Evolutionary conservation across 2,888 invertebrate genomes (phyloP).

Genomic region (Cerastis leucographa): DNA sequence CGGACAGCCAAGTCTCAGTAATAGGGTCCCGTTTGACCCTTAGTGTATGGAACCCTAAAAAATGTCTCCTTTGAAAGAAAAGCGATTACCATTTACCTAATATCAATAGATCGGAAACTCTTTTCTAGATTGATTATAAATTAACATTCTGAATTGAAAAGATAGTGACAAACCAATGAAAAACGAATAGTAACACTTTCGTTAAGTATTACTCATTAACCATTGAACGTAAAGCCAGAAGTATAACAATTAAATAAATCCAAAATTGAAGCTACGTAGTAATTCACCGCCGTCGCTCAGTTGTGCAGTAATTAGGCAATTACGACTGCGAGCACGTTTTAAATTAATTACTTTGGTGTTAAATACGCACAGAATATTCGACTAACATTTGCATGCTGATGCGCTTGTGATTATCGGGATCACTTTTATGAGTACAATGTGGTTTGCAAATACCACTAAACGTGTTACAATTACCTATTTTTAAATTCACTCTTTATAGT

Average conservation of each 20-base stretch:
- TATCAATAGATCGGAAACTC: neutral
- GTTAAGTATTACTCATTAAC: conserved; percentile 30
- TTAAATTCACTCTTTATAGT: conserved; percentile 11
- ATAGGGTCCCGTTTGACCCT: no score
- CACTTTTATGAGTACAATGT: conserved; percentile 38
- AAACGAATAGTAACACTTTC: conserved; percentile 2
- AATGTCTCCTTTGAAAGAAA: no score
- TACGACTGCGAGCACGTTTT: conserved; percentile 60
- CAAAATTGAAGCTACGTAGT: conserved; percentile 54
- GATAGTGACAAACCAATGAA: neutral
- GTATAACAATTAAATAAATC: conserved; percentile 59
- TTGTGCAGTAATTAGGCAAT: conserved; percentile 63
- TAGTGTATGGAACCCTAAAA: no score
- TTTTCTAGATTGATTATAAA: neutral
- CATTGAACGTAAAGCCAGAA: conserved; percentile 43
- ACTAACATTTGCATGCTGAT: conserved; percentile 63
- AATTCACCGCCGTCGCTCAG: conserved; percentile 45
- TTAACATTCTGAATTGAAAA: neutral
- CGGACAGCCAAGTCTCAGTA: no score
- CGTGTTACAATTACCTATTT: conserved; percentile 9
- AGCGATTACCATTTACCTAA: neutral
- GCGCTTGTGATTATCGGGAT: conserved; percentile 56
- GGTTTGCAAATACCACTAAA: conserved; percentile 22
- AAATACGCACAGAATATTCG: conserved; percentile 62
- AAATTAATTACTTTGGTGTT: conserved; percentile 62